phyloP scores from a whole-genome alignment of 2,888 invertebrate species.

The Auanema sp. region DNA sequence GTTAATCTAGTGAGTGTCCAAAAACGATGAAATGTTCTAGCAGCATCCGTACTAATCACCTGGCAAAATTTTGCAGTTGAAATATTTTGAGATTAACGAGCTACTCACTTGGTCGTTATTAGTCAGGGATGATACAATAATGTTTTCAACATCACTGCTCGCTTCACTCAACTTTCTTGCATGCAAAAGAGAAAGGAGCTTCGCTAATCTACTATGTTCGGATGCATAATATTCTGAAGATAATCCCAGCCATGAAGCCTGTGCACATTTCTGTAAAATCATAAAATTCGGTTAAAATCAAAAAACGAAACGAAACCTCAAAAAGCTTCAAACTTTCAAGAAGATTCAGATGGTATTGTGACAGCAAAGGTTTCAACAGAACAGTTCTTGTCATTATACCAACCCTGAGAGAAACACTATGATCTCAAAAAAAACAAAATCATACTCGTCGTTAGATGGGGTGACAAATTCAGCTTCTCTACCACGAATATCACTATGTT shows the following conservation, averaged over 20 bases:
- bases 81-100: not conserved
- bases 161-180: conserved; percentile 72
- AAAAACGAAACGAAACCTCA: conserved; percentile 4
- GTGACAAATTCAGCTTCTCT: not conserved
- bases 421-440: not conserved
- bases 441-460: conserved; percentile 25
- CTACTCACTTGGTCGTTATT: conserved; percentile 33
- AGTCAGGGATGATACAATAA: conserved; percentile 55
- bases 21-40: conserved; percentile 53
- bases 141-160: conserved; percentile 64
- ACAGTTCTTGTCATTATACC: conserved; percentile 31
- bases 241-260: conserved; percentile 39
- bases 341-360: conserved; percentile 14
- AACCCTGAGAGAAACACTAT: not conserved
- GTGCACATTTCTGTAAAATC: conserved; percentile 27
- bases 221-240: conserved; percentile 5
- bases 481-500: conserved; percentile 31
- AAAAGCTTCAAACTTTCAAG: conserved; percentile 13
- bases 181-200: conserved; percentile 78
- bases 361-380: conserved; percentile 55
- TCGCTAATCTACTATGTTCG: conserved; percentile 67
- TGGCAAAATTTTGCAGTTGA: conserved; percentile 13
- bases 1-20: conserved; percentile 53
- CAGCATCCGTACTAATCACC: conserved; percentile 49
- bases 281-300: not conserved